Conservation (phyloP, 2,888 invertebrate genomes). For the Acronicta leporina region DNA sequence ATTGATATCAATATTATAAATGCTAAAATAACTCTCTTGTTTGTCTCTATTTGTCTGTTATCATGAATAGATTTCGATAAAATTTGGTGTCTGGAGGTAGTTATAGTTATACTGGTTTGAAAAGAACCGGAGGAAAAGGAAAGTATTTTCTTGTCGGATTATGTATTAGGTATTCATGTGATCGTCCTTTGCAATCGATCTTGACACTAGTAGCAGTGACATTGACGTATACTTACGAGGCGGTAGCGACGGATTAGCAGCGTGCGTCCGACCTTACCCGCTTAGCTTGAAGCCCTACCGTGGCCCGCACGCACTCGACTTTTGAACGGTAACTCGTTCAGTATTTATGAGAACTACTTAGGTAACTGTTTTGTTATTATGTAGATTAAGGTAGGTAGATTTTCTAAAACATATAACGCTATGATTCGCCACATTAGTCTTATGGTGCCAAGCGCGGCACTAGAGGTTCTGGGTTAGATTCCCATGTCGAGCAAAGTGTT, state of each 20-base stretch:
- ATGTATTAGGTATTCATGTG: not conserved
- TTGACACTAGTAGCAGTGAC: constrained; percentile 25
- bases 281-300: constrained; percentile 36
- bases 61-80: too few relatives aligned
- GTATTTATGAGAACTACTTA: not conserved
- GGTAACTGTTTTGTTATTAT: not conserved
- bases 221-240: constrained; percentile 39
- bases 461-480: too few relatives aligned
- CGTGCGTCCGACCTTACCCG: constrained; percentile 26
- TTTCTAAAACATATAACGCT: not conserved
- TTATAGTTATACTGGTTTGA: too few relatives aligned
- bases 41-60: too few relatives aligned
- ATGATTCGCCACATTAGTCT: too few relatives aligned
- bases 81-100: too few relatives aligned
- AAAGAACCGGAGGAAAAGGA: too few relatives aligned
- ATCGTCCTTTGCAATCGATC: not conserved
- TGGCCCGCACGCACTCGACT: constrained; percentile 16
- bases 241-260: constrained; percentile 28
- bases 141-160: not conserved
- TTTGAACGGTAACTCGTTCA: constrained; percentile 21
- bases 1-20: too few relatives aligned
- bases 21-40: too few relatives aligned
- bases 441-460: too few relatives aligned
- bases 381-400: not conserved
- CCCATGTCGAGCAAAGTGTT: too few relatives aligned